These are phyloP conservation scores for Argyresthia albistria DNA, from an alignment of 2,888 invertebrate genomes.

Conservation along the genomic window DNA sequence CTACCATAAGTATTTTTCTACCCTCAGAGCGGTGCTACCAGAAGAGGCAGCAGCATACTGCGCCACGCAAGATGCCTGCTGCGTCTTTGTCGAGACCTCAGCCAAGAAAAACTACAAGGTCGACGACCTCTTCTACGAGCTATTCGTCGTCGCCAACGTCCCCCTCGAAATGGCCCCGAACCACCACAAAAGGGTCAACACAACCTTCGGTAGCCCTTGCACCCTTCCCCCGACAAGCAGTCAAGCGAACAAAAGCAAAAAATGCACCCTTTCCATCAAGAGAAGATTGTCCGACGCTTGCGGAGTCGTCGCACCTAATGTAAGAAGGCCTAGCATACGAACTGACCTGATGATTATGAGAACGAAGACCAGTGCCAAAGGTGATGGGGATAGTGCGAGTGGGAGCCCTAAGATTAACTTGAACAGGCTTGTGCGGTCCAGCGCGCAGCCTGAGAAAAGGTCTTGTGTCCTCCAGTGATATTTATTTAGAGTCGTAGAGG, in stretches of 20 bases:
- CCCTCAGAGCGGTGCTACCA: constrained; percentile 78
- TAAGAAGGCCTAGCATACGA: constrained; percentile 87
- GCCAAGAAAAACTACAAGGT: constrained; percentile 87
- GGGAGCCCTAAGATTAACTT: constrained; percentile 64
- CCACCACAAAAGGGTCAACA: constrained; percentile 85
- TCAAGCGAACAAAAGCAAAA: constrained; percentile 77
- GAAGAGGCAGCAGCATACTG: constrained; percentile 87
- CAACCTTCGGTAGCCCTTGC: constrained; percentile 83
- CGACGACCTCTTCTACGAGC: constrained; percentile 87
- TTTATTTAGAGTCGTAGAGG: neutral
- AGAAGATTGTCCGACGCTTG: constrained; percentile 88
- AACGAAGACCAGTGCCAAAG: constrained; percentile 83
- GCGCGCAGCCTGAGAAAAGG: constrained; percentile 55
- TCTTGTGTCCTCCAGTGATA: constrained; percentile 66
- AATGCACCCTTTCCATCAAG: constrained; percentile 86
- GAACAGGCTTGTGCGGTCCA: constrained; percentile 57
- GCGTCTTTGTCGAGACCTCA: constrained; percentile 87
- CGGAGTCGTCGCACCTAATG: constrained; percentile 91
- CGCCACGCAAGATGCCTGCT: constrained; percentile 81
- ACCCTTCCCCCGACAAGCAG: constrained; percentile 80
- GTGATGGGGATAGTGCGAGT: constrained; percentile 75
- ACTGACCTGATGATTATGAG: constrained; percentile 92
- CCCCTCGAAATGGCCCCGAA: constrained; percentile 93
- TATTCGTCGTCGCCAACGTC: constrained; percentile 86
- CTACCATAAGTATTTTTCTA: constrained; percentile 8